Evolutionary conservation across 2,797 vertebrate genomes (phyloP).

Genomic region (Fundulus diaphanus): DNA sequence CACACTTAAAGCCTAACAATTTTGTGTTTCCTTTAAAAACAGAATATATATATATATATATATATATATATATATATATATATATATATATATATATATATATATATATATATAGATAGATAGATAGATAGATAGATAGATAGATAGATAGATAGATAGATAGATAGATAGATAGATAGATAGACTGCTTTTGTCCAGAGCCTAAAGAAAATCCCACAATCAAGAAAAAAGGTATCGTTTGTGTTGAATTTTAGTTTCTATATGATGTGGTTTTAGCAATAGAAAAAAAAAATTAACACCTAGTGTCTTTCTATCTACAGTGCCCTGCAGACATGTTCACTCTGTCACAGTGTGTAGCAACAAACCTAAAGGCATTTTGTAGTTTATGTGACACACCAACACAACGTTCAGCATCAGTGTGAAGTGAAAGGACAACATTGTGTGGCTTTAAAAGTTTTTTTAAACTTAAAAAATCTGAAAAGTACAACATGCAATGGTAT

Average conservation of each 20-base stretch:
- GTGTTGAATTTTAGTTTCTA: not conserved
- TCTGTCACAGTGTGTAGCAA: not conserved
- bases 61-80: too few relatives aligned
- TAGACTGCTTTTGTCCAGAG: too few relatives aligned
- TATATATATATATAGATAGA: too few relatives aligned
- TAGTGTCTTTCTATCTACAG: not conserved
- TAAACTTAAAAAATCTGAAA: not conserved
- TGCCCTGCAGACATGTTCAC: not conserved
- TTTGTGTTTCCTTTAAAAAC: too few relatives aligned
- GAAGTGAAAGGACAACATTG: not conserved
- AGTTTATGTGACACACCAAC: not conserved
- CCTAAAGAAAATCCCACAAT: too few relatives aligned
- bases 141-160: too few relatives aligned
- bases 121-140: too few relatives aligned
- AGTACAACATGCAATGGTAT: not conserved
- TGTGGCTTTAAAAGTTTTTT: not conserved
- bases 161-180: too few relatives aligned
- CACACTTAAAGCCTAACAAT: too few relatives aligned
- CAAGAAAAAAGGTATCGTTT: not conserved
- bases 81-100: too few relatives aligned
- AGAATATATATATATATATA: too few relatives aligned
- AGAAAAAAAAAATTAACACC: not conserved
- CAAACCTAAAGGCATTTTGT: not conserved
- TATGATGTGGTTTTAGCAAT: not conserved
- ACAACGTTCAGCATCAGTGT: not conserved